A percentile compares a stretch with the other conserved stretches of the same genome.
phyloP scores from a whole-genome alignment of 2,888 invertebrate species.

The Dasypolia templi region DNA sequence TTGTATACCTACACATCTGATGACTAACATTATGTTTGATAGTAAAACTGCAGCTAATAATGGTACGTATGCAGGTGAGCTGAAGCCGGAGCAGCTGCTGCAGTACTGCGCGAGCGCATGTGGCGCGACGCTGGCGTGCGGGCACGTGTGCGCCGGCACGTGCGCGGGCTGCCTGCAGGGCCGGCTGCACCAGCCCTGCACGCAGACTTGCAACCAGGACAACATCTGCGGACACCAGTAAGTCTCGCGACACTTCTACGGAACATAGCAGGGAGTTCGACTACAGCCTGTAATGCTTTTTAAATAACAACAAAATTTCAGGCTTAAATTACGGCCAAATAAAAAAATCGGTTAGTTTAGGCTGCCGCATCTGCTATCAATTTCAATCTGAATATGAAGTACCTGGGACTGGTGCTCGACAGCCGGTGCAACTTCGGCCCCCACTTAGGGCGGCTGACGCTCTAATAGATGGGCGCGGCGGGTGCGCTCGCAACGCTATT shows the following conservation, averaged over 20 bases:
- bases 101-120: slow-evolving; percentile 86
- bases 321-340: too few species aligned
- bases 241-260: slow-evolving; percentile 50
- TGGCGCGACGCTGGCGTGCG: slow-evolving; percentile 87
- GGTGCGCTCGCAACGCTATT: too few species aligned
- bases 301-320: not conserved
- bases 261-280: not conserved
- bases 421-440: too few species aligned
- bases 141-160: slow-evolving; percentile 83
- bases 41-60: not conserved
- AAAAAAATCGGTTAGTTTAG: too few species aligned
- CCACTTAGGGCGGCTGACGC: too few species aligned
- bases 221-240: slow-evolving; percentile 92
- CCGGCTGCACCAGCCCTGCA: slow-evolving; percentile 87
- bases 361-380: too few species aligned
- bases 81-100: slow-evolving; percentile 69
- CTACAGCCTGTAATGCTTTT: not conserved
- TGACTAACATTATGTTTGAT: too few species aligned
- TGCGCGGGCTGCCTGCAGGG: slow-evolving; percentile 87
- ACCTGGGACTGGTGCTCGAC: too few species aligned
- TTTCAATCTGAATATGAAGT: too few species aligned
- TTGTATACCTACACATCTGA: too few species aligned
- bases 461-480: too few species aligned
- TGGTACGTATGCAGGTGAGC: slow-evolving; percentile 43
- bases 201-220: slow-evolving; percentile 88